Percentiles rank a stretch among this genome's conserved stretches.
phyloP scores from a whole-genome alignment of 92 coral and sea anemone species.

The Chrysogorgia sp. region DNA sequence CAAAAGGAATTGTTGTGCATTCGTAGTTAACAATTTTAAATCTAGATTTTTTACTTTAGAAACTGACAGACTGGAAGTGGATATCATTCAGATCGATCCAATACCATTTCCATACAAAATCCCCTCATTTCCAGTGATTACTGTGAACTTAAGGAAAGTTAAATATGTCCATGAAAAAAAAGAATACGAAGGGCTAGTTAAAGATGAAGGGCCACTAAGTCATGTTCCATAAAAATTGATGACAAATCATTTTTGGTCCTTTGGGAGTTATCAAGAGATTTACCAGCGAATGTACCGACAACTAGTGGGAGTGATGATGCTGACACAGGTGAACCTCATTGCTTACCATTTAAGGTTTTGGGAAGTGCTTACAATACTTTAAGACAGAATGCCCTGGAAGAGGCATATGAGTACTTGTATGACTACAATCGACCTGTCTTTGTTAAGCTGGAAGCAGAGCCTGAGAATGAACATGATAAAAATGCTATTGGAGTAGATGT shows the following conservation, averaged over 20 bases:
- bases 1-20: background rate
- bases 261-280: background rate
- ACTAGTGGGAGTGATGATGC: slow-evolving; percentile 17
- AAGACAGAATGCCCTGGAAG: slow-evolving; percentile 36
- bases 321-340: slow-evolving; percentile 25
- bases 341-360: slow-evolving; percentile 32
- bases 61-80: background rate
- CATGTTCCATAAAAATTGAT: slow-evolving; percentile 28
- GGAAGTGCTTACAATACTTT: slow-evolving; percentile 15
- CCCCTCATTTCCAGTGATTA: slow-evolving; percentile 22
- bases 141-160: background rate
- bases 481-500: slow-evolving; percentile 11
- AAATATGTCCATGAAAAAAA: background rate
- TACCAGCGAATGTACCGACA: slow-evolving; percentile 9
- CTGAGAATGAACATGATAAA: slow-evolving; percentile 30
- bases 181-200: background rate
- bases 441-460: slow-evolving; percentile 28
- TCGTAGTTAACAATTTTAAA: background rate
- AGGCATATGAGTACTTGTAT: slow-evolving; percentile 29
- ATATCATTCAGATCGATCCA: background rate
- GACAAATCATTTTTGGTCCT: slow-evolving; percentile 26
- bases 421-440: slow-evolving; percentile 35
- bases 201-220: background rate
- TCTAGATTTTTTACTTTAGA: no score
- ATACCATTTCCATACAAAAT: background rate